phyloP scores from a whole-genome alignment of 2,888 invertebrate species.

The Julus scandinavius region DNA sequence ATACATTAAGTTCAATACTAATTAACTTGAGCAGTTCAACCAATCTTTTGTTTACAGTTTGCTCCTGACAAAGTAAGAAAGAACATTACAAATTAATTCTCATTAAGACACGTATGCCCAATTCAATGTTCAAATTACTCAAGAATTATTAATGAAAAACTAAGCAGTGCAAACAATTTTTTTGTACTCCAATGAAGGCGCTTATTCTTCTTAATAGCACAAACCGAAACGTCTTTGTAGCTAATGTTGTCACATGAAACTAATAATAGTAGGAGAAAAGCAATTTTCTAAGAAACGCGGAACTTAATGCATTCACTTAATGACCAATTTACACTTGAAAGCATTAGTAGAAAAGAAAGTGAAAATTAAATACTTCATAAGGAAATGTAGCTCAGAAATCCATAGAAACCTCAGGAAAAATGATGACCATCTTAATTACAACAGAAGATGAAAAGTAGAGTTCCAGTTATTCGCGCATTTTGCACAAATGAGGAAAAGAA shows the following conservation, averaged over 20 bases:
- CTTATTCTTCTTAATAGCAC: neutral
- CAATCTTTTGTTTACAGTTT: no score
- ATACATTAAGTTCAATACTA: no score
- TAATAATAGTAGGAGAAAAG: neutral
- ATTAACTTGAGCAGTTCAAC: no score
- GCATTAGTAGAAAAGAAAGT: slow-evolving; percentile 8
- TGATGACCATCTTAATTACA: neutral
- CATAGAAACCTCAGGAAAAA: neutral
- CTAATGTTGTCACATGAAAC: neutral
- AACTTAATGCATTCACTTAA: slow-evolving; percentile 3
- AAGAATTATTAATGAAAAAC: neutral
- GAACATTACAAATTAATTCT: no score
- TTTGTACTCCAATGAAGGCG: neutral
- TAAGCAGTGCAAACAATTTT: neutral
- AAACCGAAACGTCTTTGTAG: slow-evolving; percentile 3
- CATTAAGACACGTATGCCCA: neutral
- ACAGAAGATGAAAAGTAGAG: neutral
- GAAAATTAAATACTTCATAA: slow-evolving; percentile 3
- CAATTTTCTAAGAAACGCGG: neutral
- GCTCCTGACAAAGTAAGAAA: no score
- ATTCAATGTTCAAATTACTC: neutral
- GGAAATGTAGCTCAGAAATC: neutral
- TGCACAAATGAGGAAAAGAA: neutral
- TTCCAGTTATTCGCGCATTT: neutral
- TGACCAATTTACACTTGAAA: slow-evolving; percentile 11